These are phyloP conservation scores for Galago senegalensis DNA, from an alignment of 2,797 vertebrate genomes.

Conservation along the genomic window DNA sequence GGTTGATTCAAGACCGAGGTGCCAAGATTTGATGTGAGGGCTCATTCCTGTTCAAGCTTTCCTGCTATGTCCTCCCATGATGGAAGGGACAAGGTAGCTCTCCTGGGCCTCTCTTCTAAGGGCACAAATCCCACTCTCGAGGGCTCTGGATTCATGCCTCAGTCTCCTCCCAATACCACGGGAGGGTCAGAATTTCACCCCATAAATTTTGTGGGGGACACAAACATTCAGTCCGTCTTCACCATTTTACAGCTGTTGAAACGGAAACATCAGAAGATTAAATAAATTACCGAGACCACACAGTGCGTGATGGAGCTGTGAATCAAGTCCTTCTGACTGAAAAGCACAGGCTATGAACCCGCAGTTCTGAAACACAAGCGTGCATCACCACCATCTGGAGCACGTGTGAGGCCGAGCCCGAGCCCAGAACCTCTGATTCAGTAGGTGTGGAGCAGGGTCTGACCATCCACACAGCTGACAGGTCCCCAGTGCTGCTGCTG, in stretches of 20 bases:
- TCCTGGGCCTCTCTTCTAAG: background rate
- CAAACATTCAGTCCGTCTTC: background rate
- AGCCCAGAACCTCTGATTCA: background rate
- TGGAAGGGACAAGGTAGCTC: background rate
- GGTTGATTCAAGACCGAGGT: background rate
- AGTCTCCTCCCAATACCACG: background rate
- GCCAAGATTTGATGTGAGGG: too few relatives aligned
- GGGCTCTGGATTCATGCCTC: background rate
- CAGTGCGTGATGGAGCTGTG: background rate
- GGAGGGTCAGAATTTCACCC: background rate
- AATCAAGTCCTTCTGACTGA: constrained; percentile 27
- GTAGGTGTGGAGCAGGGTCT: background rate
- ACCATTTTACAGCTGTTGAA: constrained; percentile 42
- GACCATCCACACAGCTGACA: background rate
- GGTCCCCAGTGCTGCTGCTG: background rate
- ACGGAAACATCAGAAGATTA: constrained; percentile 36
- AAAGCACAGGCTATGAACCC: background rate
- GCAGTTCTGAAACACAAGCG: background rate
- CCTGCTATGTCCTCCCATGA: background rate
- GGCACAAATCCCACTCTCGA: background rate
- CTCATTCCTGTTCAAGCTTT: background rate
- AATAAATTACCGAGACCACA: background rate
- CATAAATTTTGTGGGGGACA: background rate
- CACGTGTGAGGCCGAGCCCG: background rate
- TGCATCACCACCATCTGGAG: background rate